phyloP scores from a whole-genome alignment of 2,797 vertebrate species.

The Thaleichthys pacificus region DNA sequence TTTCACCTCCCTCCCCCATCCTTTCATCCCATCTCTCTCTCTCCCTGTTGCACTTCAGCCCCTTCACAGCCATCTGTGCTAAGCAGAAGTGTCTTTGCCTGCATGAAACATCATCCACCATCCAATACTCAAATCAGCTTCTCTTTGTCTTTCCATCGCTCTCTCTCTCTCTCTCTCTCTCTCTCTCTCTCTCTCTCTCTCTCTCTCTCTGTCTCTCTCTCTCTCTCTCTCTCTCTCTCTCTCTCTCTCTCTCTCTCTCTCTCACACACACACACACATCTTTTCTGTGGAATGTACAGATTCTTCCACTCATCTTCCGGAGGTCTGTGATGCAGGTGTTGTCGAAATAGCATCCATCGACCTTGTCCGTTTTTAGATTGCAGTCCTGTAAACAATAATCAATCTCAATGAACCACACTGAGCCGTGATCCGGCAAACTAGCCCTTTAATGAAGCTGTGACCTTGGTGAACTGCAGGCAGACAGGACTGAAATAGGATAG shows the following conservation, averaged over 20 bases:
- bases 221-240: background rate
- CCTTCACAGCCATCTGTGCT: too few species aligned
- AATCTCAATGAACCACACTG: background rate
- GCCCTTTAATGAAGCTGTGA: background rate
- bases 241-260: constrained; percentile 8
- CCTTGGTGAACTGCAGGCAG: background rate
- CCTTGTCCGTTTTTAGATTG: constrained; percentile 52
- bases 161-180: background rate
- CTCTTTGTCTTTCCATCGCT: background rate
- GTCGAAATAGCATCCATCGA: constrained; percentile 44
- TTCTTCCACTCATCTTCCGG: constrained; percentile 40
- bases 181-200: constrained; percentile 9
- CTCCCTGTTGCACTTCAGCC: background rate
- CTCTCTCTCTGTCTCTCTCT: constrained; percentile 11
- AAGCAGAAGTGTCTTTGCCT: too few species aligned
- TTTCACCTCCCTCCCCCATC: background rate
- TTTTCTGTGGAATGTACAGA: constrained; percentile 14
- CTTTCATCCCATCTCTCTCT: background rate
- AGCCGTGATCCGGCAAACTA: background rate
- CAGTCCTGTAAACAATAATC: constrained; percentile 36
- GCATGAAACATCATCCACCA: background rate
- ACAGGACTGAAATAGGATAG: too few species aligned
- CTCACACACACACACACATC: background rate
- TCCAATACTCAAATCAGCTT: background rate
- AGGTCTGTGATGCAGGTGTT: constrained; percentile 18